phyloP scores from a whole-genome alignment of 2,888 invertebrate species.

The Rhimphoctona megacephalus region DNA sequence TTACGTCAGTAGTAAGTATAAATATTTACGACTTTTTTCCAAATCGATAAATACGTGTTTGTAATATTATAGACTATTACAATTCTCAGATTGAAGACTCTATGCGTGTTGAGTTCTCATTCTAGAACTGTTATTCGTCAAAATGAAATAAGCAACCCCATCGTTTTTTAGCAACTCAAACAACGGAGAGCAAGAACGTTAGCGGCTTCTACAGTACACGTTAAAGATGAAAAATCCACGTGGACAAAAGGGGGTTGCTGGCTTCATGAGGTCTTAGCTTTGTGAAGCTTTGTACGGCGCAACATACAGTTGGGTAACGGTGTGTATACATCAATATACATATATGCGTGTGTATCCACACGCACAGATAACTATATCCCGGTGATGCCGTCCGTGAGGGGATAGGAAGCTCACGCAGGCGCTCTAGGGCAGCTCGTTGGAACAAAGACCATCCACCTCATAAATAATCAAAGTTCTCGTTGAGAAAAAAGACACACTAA shows the following conservation, averaged over 20 bases:
- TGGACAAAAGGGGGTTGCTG: constrained; percentile 15
- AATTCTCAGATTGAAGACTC: not conserved
- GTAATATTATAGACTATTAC: not conserved
- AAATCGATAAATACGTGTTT: not conserved
- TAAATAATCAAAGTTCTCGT: constrained; percentile 78
- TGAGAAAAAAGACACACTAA: constrained; percentile 71
- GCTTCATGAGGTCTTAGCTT: constrained; percentile 12
- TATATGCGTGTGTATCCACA: not conserved
- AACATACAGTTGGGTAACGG: constrained; percentile 12
- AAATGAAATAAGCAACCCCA: not conserved
- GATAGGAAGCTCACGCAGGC: constrained; percentile 37
- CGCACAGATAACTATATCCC: not conserved
- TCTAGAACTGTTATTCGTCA: not conserved
- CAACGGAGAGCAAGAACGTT: not conserved
- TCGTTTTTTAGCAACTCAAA: constrained; percentile 10
- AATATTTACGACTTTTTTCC: constrained; percentile 23
- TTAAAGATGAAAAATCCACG: constrained; percentile 7
- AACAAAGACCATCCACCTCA: constrained; percentile 76
- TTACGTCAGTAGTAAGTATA: not conserved
- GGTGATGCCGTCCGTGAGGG: not conserved
- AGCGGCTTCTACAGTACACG: not conserved
- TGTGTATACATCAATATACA: not conserved
- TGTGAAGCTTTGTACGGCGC: not conserved
- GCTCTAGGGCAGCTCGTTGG: constrained; percentile 49
- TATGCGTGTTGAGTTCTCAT: not conserved